Base-by-base conservation (phyloP, 2,113 vertebrate genomes). In the Chionis minor region DNA sequence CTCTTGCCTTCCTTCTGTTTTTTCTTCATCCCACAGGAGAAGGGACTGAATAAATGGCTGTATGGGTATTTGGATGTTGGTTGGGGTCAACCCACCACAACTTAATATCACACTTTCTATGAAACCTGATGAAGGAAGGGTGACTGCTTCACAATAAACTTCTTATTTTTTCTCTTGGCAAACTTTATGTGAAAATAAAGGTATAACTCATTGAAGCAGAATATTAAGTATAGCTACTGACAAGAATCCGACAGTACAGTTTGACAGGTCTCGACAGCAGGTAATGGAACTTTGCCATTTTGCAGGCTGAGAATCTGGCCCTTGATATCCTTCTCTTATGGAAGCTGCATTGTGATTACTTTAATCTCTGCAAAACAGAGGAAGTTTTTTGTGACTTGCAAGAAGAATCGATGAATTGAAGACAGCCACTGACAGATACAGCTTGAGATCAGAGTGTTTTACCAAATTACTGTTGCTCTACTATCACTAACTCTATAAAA, bases 401-500 rank as follows among this genome's bases (percentile, higher is more conserved):
- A 88, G 62, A 80, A 95, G 45, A 90, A 51, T 42, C 24, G 4
- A 61, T 78, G 80, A 56, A 70, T 27, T 92, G n/a, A 69, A 63
- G 40, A 54, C 59, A 91, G 9, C 17, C 28, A 67, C 63, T 72
- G 79, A 81, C 9, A 95, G 70, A n/a, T 66, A n/a, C 51, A 80
- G 42, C 38, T 81, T 86, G 67, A 83, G 74, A 92, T 94, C 42
- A 92, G 52, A 91, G 54, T 58, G n/a, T 45, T 95, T 92, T 75
- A 69, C 65, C 71, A 56, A 81, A 59, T 94, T 65, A 55, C 49
- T 66, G 23, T 40, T 92, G 23, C 27, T 87, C 19, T 91, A 21
- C 40, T 86, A 20, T 73, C 44, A 38, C 42, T 79, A 72, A 52
- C 19, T 91, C 11, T 24, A 47, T 58, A 73, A 85, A 86, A 56